Conservation (phyloP, 1,140 invertebrate species). For the Drosophila kurseongensis region DNA sequence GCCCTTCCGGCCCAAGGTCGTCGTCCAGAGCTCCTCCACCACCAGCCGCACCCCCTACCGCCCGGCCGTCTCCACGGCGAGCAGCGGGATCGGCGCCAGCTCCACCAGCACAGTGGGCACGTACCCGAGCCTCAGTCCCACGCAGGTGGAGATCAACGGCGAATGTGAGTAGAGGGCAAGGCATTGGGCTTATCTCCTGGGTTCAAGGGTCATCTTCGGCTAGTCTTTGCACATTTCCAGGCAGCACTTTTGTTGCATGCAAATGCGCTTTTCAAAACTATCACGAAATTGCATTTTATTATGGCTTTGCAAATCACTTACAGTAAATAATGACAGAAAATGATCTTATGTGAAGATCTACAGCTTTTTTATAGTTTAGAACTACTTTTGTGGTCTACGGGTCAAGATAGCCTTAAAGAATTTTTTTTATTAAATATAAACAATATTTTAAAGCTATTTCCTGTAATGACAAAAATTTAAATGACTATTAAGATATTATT, state of each 20-base stretch:
- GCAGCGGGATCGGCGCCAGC: constrained; percentile 33
- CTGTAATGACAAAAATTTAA: too few species aligned
- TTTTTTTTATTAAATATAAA: too few species aligned
- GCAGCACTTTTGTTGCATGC: background rate
- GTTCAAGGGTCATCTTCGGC: background rate
- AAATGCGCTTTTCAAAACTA: background rate
- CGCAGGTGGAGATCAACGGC: constrained; percentile 77
- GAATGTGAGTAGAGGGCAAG: constrained; percentile 58
- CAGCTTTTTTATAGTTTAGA: too few species aligned
- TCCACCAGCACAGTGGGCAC: constrained; percentile 47
- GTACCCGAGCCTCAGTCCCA: constrained; percentile 60
- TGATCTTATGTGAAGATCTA: too few species aligned
- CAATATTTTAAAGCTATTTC: too few species aligned
- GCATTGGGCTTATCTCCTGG: too few species aligned
- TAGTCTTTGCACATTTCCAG: background rate
- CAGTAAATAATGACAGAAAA: background rate
- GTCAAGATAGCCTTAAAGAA: too few species aligned
- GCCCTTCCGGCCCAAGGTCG: constrained; percentile 56
- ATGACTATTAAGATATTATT: too few species aligned
- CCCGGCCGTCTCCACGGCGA: constrained; percentile 49
- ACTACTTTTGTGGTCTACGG: too few species aligned
- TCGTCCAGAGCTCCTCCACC: constrained; percentile 31
- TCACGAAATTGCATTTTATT: background rate
- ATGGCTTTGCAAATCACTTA: too few species aligned
- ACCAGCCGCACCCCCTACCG: constrained; percentile 64